Conservation (phyloP, 2,888 invertebrate genomes). For the Dolichomitus sp. region DNA sequence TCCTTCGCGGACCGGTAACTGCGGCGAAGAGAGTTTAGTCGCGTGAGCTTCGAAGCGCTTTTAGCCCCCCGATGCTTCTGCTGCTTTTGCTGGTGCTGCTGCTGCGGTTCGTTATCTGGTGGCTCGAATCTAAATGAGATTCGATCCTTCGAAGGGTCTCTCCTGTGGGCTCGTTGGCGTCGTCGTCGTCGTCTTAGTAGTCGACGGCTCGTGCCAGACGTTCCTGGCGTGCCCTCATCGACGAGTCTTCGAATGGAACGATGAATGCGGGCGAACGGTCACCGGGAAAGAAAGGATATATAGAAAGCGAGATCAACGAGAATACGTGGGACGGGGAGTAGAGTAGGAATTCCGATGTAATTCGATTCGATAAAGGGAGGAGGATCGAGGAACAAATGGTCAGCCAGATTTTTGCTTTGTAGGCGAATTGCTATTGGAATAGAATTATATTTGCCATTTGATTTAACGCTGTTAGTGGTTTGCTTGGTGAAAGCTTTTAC, state of each 20-base stretch:
- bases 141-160: constrained; percentile 74
- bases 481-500: background rate
- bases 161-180: constrained; percentile 40
- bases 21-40: constrained; percentile 54
- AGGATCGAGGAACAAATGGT: background rate
- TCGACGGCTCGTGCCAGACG: constrained; percentile 65
- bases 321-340: constrained; percentile 19
- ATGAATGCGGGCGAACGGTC: constrained; percentile 22
- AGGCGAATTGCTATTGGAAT: background rate
- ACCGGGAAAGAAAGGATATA: constrained; percentile 29
- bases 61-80: background rate
- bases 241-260: constrained; percentile 32
- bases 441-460: background rate
- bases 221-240: constrained; percentile 59
- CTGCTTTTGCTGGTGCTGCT: constrained; percentile 23
- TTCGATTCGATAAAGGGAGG: constrained; percentile 37
- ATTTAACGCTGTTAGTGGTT: background rate
- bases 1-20: constrained; percentile 48
- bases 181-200: constrained; percentile 42
- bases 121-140: constrained; percentile 80
- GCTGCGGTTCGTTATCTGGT: constrained; percentile 73
- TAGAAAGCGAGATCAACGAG: constrained; percentile 32
- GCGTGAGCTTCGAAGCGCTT: constrained; percentile 65
- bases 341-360: constrained; percentile 47
- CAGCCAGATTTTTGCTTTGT: constrained; percentile 21